Base-by-base conservation (phyloP, 1,140 invertebrate species). In the Lucilia cuprina region DNA sequence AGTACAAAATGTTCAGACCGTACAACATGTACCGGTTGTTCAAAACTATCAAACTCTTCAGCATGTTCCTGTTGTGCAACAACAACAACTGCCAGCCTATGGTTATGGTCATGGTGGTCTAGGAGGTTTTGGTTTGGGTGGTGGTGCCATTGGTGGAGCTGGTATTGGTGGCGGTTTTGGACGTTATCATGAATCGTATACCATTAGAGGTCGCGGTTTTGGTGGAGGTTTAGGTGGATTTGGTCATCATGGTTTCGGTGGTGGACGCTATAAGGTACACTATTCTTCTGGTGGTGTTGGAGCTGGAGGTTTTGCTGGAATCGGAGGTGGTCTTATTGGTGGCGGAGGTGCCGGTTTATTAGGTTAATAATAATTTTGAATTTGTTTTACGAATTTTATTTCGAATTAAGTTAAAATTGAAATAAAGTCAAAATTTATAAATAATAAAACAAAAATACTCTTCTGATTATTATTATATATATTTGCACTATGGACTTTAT, bases 151-250 rank as follows among this genome's bases (percentile, higher is more conserved):
- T 41, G 35, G 47, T 21, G 85, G 83, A 9, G 80, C 86, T 35
- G 89, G 88, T n/a, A 87, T 87, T 25, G 88, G 87, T 9, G 88
- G 87, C 1, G 88, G 87, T 0, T 89, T 90, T 47, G 87, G 87
- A 65, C 88, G 84, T 49, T 90, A 89, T 83, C 89, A 84, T n/a
- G 89, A 90, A 17, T 88, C 82, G 25, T 82, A 86, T 60, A 85
- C 86, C 0, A 77, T 90, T 2, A 60, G 88, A 60, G 88, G 85
- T n/a, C 87, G 89, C 13, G 89, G 87, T 12, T 87, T 90, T 41
- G 88, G 87, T 5, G 88, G 85, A 49, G 87, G 87, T 30, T 21
- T 83, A 35, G 82, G 82, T 4, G 84, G 82, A 55, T 82, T 82
- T 74, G 83, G 83, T 50, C 19, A 74, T 50, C 80, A 74, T 21